Percentiles rank a stretch among this genome's conserved stretches.
Conservation (phyloP, 2,113 vertebrate genomes). For the Promerops cafer region DNA sequence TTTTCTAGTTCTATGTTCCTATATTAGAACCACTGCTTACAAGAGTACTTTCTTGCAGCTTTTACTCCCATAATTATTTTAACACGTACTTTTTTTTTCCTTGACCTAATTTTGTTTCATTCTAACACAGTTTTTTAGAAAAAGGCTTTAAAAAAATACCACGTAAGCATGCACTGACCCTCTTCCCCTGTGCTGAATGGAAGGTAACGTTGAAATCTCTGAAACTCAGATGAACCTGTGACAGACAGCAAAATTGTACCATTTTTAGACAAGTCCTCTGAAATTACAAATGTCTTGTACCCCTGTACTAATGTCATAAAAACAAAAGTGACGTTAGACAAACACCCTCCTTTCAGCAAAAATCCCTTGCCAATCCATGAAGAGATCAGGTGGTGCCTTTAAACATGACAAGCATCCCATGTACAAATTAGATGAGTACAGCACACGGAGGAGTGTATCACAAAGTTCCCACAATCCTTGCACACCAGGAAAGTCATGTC, state of each 20-base stretch:
- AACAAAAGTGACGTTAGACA: neutral
- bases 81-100: neutral
- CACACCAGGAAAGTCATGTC: neutral
- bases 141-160: neutral
- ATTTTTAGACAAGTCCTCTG: neutral
- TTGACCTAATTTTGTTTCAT: neutral
- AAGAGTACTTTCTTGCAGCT: neutral
- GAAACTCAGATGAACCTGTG: neutral
- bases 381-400: neutral
- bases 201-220: neutral
- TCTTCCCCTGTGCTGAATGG: neutral
- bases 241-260: neutral
- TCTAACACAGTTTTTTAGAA: neutral
- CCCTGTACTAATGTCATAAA: neutral
- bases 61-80: neutral
- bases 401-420: neutral
- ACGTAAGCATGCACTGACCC: neutral
- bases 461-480: neutral
- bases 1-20: neutral
- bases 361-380: neutral
- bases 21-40: neutral
- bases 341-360: neutral
- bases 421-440: neutral
- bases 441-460: neutral
- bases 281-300: neutral